Percentiles rank a stretch among this genome's conserved stretches.
phyloP scores from a whole-genome alignment of 2,113 vertebrate genomes.

The Microtus pennsylvanicus region DNA sequence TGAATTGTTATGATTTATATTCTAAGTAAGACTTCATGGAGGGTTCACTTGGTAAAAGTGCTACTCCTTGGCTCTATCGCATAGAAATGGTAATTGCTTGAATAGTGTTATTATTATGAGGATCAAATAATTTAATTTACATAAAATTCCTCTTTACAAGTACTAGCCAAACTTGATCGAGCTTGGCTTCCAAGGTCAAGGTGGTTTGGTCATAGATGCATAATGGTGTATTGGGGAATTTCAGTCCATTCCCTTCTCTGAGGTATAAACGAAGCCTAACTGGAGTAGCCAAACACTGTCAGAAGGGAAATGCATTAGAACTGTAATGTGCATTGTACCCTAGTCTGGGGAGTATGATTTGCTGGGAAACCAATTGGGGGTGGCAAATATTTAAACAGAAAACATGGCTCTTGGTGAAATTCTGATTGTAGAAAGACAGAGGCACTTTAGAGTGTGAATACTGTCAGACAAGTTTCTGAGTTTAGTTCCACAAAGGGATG shows the following conservation, averaged over 20 bases:
- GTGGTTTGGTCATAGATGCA: not conserved
- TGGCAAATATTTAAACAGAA: not conserved
- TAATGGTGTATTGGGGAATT: conserved; percentile 30
- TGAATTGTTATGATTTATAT: conserved; percentile 19
- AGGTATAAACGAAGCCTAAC: conserved; percentile 28
- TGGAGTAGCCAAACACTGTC: conserved; percentile 31
- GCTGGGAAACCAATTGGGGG: not conserved
- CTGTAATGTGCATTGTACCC: not conserved
- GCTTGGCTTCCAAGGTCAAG: not conserved
- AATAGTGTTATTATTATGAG: not conserved
- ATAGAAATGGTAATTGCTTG: conserved; percentile 14
- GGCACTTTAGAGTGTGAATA: not conserved
- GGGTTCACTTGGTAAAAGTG: not conserved
- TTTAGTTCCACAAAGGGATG: not conserved
- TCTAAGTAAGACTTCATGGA: conserved; percentile 54
- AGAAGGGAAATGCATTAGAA: conserved; percentile 29
- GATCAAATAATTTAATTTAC: conserved; percentile 48
- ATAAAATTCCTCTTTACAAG: conserved; percentile 25
- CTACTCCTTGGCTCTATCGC: not conserved
- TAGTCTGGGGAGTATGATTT: not conserved
- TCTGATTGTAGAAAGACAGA: not conserved
- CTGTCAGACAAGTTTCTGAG: not conserved
- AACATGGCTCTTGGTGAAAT: conserved; percentile 24
- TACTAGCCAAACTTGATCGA: not conserved
- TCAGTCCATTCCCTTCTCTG: conserved; percentile 45